phyloP scores from a whole-genome alignment of 1,140 invertebrate species.

The Brachionus asplanchnoidis region DNA sequence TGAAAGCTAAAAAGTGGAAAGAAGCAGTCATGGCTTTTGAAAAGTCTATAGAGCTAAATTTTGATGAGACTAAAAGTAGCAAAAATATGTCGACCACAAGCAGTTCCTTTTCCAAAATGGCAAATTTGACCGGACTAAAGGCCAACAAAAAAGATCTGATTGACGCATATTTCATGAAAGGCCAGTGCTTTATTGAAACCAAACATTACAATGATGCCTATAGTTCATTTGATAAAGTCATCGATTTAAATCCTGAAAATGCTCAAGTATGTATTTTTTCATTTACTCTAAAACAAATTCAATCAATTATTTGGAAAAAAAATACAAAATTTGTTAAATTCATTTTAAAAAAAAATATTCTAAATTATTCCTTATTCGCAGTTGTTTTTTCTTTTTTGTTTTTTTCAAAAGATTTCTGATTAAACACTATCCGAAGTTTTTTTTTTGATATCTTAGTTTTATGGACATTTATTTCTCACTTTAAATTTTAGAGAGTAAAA shows the following conservation, averaged over 20 bases:
- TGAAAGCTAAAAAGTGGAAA: conserved; percentile 55
- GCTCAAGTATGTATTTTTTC: conserved; percentile 48
- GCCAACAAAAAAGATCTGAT: conserved; percentile 46
- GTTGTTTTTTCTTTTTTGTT: too few species aligned
- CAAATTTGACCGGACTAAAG: conserved; percentile 38
- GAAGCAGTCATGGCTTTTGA: conserved; percentile 53
- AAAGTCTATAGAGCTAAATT: conserved; percentile 44
- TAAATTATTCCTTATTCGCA: too few species aligned
- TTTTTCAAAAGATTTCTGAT: too few species aligned
- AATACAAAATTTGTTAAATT: too few species aligned
- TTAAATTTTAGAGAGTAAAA: too few species aligned
- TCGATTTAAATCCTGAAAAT: conserved; percentile 51
- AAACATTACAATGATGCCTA: conserved; percentile 48
- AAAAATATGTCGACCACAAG: neutral
- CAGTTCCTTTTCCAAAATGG: conserved; percentile 43
- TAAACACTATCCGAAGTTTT: too few species aligned
- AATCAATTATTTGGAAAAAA: too few species aligned
- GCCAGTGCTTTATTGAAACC: conserved; percentile 53
- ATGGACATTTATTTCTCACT: too few species aligned
- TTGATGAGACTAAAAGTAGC: conserved; percentile 31
- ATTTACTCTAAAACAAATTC: too few species aligned
- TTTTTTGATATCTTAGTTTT: too few species aligned
- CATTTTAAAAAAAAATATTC: too few species aligned
- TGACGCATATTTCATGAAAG: conserved; percentile 53
- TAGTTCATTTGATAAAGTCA: conserved; percentile 52